A percentile compares a stretch with the other conserved stretches of the same genome.
These are phyloP conservation scores for Cynopterus sphinx DNA, from an alignment of 2,797 vertebrate genomes.

Conservation along the genomic window DNA sequence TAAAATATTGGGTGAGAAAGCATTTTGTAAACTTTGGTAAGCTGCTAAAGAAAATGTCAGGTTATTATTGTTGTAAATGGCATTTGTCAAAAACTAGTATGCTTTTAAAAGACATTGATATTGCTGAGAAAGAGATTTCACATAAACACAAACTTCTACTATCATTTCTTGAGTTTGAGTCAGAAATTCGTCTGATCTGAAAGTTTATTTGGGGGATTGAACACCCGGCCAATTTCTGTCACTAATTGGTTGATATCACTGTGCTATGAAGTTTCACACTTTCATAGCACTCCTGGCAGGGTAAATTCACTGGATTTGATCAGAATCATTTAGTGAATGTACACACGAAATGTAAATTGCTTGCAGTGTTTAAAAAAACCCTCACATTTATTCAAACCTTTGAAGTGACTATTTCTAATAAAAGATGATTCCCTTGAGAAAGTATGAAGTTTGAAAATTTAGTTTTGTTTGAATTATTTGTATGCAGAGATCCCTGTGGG, in stretches of 20 bases:
- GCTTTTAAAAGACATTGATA: conserved; percentile 30
- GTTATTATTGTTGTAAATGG: conserved; percentile 49
- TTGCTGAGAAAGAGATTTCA: neutral
- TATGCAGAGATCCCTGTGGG: conserved; percentile 73
- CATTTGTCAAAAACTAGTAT: neutral
- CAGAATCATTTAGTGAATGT: conserved; percentile 68
- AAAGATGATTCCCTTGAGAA: conserved; percentile 77
- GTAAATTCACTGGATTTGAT: conserved; percentile 66
- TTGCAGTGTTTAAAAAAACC: conserved; percentile 69
- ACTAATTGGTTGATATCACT: conserved; percentile 44
- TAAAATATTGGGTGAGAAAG: conserved; percentile 41
- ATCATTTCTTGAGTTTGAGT: conserved; percentile 37
- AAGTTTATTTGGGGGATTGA: conserved; percentile 43
- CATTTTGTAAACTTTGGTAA: conserved; percentile 52
- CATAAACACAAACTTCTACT: neutral
- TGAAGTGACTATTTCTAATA: conserved; percentile 81
- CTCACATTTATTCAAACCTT: conserved; percentile 77
- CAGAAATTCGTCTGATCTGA: conserved; percentile 33
- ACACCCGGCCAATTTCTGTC: conserved; percentile 50
- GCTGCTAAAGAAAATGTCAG: conserved; percentile 45
- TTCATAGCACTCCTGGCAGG: conserved; percentile 46
- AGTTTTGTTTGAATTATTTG: conserved; percentile 79
- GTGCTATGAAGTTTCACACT: conserved; percentile 55
- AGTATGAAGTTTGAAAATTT: conserved; percentile 76
- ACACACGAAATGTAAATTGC: conserved; percentile 73